Conservation (phyloP, 2,797 vertebrate species). For the Sebastes miniatus region DNA sequence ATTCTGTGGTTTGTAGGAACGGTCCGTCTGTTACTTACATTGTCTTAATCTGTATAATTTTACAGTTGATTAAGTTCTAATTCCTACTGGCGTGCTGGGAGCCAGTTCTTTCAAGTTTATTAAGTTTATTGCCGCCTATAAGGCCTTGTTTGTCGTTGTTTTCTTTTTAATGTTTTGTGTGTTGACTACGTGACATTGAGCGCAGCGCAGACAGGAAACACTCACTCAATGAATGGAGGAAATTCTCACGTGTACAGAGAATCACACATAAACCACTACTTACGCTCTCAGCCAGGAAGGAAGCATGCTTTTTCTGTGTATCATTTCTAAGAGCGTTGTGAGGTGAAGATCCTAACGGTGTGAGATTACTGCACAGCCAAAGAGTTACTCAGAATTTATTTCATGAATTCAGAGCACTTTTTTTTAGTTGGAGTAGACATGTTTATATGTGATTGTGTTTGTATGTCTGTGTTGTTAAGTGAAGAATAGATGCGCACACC, state of each 20-base stretch:
- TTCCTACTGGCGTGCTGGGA: neutral
- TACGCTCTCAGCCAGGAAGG: conserved; percentile 73
- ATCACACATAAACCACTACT: conserved; percentile 53
- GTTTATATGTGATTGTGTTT: conserved; percentile 30
- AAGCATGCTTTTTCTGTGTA: conserved; percentile 61
- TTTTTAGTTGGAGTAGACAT: neutral
- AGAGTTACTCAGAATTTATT: neutral
- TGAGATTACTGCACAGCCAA: conserved; percentile 19
- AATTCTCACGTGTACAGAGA: conserved; percentile 64
- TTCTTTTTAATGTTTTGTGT: conserved; percentile 32
- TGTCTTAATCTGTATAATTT: conserved; percentile 30
- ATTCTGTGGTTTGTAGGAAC: conserved; percentile 36
- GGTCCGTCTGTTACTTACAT: conserved; percentile 6
- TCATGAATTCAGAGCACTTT: neutral
- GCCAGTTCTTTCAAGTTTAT: neutral
- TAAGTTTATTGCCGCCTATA: neutral
- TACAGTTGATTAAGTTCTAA: conserved; percentile 16
- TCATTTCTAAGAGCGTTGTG: conserved; percentile 29
- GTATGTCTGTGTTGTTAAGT: conserved; percentile 33
- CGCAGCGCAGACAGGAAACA: conserved; percentile 71
- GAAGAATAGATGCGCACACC: conserved; percentile 48
- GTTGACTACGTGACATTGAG: conserved; percentile 41
- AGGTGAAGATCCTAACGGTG: conserved; percentile 17
- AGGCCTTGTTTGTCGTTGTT: neutral
- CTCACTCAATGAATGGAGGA: conserved; percentile 78